Evolutionary conservation across 2,888 invertebrate species (phyloP).

Genomic region (Odontomyia ornata): DNA sequence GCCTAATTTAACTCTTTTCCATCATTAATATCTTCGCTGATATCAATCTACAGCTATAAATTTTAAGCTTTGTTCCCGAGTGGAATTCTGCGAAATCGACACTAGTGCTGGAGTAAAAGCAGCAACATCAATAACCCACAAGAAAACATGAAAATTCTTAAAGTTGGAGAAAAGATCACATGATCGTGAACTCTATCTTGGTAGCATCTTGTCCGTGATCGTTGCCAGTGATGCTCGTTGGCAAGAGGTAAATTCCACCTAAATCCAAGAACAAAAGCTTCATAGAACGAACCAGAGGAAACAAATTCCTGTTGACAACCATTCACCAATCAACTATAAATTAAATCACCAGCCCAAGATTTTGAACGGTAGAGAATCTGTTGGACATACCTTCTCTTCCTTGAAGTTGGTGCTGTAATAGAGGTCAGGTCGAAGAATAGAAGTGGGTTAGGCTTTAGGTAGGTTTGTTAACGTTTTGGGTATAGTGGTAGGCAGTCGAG

Average conservation of each 20-base stretch:
- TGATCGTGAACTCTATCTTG: not conserved
- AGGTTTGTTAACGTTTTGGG: not conserved
- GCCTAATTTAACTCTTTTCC: not conserved
- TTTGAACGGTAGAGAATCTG: slow-evolving; percentile 18
- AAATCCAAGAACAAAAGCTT: slow-evolving; percentile 16
- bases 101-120: not conserved
- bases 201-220: slow-evolving; percentile 10
- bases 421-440: slow-evolving; percentile 16
- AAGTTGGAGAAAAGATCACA: slow-evolving; percentile 30
- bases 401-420: not conserved
- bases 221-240: not conserved
- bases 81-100: slow-evolving; percentile 40
- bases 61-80: slow-evolving; percentile 34
- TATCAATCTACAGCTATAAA: slow-evolving; percentile 34
- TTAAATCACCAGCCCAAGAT: slow-evolving; percentile 34
- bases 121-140: not conserved
- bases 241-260: not conserved
- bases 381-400: not conserved
- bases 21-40: slow-evolving; percentile 18
- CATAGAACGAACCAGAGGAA: slow-evolving; percentile 3
- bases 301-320: slow-evolving; percentile 39
- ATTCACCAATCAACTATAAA: slow-evolving; percentile 39
- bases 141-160: slow-evolving; percentile 11
- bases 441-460: not conserved
- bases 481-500: not conserved